phyloP scores from a whole-genome alignment of 2,113 vertebrate genomes.

The Archilochus colubris region DNA sequence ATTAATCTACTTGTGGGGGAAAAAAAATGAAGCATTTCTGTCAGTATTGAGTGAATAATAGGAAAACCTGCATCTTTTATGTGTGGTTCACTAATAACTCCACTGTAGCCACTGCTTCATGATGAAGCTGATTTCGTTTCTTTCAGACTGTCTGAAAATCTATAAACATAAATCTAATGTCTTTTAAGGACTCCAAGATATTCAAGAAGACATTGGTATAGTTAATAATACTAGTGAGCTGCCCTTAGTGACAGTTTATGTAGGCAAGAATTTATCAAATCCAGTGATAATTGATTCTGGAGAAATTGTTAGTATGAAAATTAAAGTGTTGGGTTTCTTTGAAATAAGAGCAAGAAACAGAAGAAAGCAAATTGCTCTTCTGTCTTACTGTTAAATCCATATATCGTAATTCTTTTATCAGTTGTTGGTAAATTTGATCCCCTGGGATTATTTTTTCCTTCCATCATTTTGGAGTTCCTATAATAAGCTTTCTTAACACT shows the following conservation, averaged over 20 bases:
- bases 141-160: neutral
- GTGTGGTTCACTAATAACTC: neutral
- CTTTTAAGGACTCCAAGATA: neutral
- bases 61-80: neutral
- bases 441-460: neutral
- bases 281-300: neutral
- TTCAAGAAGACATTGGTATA: neutral
- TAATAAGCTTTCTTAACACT: conserved; percentile 19
- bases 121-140: neutral
- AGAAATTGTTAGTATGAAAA: neutral
- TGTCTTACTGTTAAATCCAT: neutral
- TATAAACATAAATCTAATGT: neutral
- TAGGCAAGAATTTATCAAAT: neutral
- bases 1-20: neutral
- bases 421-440: neutral
- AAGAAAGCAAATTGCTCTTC: neutral
- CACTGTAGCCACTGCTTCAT: neutral
- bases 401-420: neutral
- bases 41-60: neutral
- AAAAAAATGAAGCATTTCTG: neutral
- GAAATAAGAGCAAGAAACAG: neutral
- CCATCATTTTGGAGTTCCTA: neutral
- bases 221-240: neutral
- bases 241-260: neutral
- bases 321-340: neutral